Evolutionary conservation across 2,888 invertebrate species (phyloP), one percentile per base, ranked within the genome.

Genomic region (Rhyacophila evoluta): DNA sequence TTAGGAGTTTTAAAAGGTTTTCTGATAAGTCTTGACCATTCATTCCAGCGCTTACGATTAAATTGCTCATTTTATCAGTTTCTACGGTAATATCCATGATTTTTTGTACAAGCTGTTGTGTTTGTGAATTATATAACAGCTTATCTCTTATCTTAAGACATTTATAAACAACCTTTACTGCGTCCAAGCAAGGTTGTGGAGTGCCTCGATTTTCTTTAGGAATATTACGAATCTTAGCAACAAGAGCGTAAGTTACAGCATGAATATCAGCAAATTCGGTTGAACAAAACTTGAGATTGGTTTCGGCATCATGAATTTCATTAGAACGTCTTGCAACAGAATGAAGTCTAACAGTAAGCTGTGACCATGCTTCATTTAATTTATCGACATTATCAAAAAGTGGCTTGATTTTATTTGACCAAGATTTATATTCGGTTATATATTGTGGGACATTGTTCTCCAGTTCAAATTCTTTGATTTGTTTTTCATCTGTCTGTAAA

Each of bases 81-180:
- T 90, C 90, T 36, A 84, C 85, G 81, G 87, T 87, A 38, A 90
- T 85, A 83, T 89, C 89, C 82, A 87, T 86, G 1, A 89, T 84
- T 83, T 89, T 89, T 55, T 88, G 83, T 37, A 88, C 85, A 84
- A 88, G 89, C 19, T 86, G 84, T 83, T 89, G 89, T 71, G 87
- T 85, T n/a, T 86, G 86, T 55, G 88, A 84, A 83, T 89, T 88
- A 77, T 84, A 84, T 55, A 92, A 84, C 78, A 91, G 87, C 83
- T 86, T 88, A 82, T 88, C 90, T 82, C 91, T 88, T 2, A 89
- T 84, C 84, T 90, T 91, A 0, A 92, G 85, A 79, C 91, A 91
- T 76, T 91, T 88, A 81, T 91, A 92, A 37, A 92, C 87, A 69
- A 91, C 85, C 84, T 90, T 91, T 25, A 90, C 89, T 83, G 92